phyloP scores from a whole-genome alignment of 2,797 vertebrate genomes.

The Chaunax sp. region DNA sequence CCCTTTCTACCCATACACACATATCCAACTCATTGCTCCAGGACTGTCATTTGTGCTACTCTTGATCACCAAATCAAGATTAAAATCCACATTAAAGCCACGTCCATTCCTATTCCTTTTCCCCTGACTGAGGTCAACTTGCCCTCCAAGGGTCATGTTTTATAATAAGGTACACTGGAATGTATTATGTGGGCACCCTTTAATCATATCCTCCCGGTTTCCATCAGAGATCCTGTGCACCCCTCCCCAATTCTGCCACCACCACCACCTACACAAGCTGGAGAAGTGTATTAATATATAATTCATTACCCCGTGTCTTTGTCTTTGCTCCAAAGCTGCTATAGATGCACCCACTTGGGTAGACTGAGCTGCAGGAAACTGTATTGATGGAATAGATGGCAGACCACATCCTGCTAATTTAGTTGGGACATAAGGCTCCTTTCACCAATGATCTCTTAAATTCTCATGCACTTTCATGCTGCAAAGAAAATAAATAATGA shows the following conservation, averaged over 20 bases:
- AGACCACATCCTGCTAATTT: constrained; percentile 31
- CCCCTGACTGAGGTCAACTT: constrained; percentile 11
- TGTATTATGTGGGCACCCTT: constrained; percentile 24
- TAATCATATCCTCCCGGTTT: constrained; percentile 48
- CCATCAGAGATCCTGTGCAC: constrained; percentile 28
- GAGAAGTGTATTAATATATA: constrained; percentile 54
- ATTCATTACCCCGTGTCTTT: constrained; percentile 32
- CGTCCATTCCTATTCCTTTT: not conserved
- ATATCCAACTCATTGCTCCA: constrained; percentile 7
- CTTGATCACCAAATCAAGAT: constrained; percentile 41
- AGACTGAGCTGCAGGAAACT: constrained; percentile 3
- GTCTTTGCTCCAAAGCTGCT: constrained; percentile 48
- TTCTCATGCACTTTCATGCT: constrained; percentile 4
- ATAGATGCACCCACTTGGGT: constrained; percentile 18
- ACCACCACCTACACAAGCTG: constrained; percentile 29
- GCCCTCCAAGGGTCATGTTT: constrained; percentile 43
- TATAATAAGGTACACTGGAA: constrained; percentile 15
- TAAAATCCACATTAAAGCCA: constrained; percentile 36
- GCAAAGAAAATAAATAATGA: not conserved
- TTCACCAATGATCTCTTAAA: constrained; percentile 5
- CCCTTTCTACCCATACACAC: not conserved
- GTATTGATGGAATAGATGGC: constrained; percentile 13
- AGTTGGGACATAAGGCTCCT: constrained; percentile 25
- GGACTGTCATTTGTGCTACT: not conserved
- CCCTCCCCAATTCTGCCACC: not conserved